Conservation (phyloP, 1,140 invertebrate species). For the Cotesia typhae region DNA sequence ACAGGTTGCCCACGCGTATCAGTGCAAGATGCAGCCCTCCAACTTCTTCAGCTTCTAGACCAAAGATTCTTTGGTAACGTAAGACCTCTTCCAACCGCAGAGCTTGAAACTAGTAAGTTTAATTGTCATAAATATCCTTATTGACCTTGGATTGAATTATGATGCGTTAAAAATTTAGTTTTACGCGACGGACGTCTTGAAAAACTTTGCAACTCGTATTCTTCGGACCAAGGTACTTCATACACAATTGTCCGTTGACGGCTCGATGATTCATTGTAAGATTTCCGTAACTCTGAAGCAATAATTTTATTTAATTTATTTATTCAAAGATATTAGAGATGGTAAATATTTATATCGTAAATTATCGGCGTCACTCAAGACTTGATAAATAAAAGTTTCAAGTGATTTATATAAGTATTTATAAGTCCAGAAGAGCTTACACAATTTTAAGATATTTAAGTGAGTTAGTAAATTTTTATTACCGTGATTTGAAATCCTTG, state of each 20-base stretch:
- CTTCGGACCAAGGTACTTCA: constrained; percentile 63
- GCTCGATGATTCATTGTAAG: constrained; percentile 51
- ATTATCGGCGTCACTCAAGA: not conserved
- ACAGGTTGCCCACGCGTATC: constrained; percentile 91
- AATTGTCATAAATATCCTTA: not conserved
- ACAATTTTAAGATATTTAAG: constrained; percentile 9
- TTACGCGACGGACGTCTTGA: constrained; percentile 37
- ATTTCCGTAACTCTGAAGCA: constrained; percentile 63
- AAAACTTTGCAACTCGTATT: constrained; percentile 61
- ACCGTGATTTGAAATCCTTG: constrained; percentile 32
- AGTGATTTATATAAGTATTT: constrained; percentile 22
- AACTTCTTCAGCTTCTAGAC: constrained; percentile 93
- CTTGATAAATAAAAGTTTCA: constrained; percentile 19
- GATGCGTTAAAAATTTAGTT: constrained; percentile 11
- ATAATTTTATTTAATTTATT: constrained; percentile 34
- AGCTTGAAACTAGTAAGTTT: constrained; percentile 73
- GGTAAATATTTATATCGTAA: constrained; percentile 2
- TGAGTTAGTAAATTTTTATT: constrained; percentile 10
- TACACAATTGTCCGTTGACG: constrained; percentile 58
- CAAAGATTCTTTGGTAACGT: constrained; percentile 92
- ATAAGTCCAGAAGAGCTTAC: constrained; percentile 13
- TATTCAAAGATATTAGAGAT: constrained; percentile 6
- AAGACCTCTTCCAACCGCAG: constrained; percentile 73
- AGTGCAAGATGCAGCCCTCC: constrained; percentile 91
- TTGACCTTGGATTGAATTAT: constrained; percentile 18